A percentile compares a stretch with the other conserved stretches of the same genome.
These are phyloP conservation scores for Siphamia tubifer DNA, from an alignment of 2,113 vertebrate species.

Conservation along the genomic window DNA sequence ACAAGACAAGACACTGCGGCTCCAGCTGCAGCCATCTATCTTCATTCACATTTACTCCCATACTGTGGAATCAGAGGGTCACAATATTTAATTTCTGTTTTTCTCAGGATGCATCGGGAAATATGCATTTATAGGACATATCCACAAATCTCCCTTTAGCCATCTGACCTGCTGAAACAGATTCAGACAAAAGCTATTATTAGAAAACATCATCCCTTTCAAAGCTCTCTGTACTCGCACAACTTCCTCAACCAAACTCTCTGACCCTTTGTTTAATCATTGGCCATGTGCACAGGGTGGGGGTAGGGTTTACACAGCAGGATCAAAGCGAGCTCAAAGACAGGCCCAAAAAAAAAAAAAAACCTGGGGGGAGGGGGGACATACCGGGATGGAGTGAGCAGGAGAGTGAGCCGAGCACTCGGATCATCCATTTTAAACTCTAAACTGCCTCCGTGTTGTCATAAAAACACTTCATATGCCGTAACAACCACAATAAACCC, in stretches of 20 bases:
- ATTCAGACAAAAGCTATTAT: constrained; percentile 13
- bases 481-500: constrained; percentile 31
- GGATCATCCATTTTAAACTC: constrained; percentile 3
- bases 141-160: neutral
- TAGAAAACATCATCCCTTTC: neutral
- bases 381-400: neutral
- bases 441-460: constrained; percentile 23
- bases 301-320: neutral
- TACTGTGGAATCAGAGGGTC: neutral
- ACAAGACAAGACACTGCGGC: constrained; percentile 30
- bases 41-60: constrained; percentile 25
- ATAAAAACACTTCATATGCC: constrained; percentile 40
- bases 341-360: too few relatives aligned
- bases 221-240: neutral
- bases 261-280: constrained; percentile 40
- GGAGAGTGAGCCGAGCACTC: neutral
- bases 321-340: constrained; percentile 52
- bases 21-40: constrained; percentile 4
- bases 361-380: neutral
- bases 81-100: neutral
- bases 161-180: neutral
- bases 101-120: neutral
- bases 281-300: neutral
- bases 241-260: constrained; percentile 29
- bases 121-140: neutral